phyloP scores from a whole-genome alignment of 2,888 invertebrate species.

The Erebia palarica region DNA sequence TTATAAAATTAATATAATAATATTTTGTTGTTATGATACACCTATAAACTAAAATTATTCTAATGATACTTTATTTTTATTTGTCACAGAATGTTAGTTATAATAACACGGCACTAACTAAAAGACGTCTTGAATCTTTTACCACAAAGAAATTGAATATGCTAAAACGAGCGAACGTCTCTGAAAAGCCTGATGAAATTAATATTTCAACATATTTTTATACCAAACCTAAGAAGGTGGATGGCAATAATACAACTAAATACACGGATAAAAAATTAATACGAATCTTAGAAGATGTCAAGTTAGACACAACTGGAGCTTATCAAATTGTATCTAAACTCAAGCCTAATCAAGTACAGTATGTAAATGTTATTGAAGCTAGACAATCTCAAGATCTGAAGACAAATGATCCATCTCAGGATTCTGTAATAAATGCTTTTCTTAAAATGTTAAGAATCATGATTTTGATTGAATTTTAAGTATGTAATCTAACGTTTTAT shows the following conservation, averaged over 20 bases:
- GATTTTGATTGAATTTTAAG: background rate
- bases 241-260: constrained; percentile 40
- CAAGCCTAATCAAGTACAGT: constrained; percentile 52
- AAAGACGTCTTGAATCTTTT: constrained; percentile 37
- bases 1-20: background rate
- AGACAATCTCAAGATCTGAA: constrained; percentile 19
- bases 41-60: too few species aligned
- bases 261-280: constrained; percentile 66
- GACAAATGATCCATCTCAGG: constrained; percentile 10
- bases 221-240: constrained; percentile 41
- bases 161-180: background rate
- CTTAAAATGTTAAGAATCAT: background rate
- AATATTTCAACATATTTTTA: constrained; percentile 53
- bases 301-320: constrained; percentile 55
- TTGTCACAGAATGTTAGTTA: constrained; percentile 45
- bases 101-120: constrained; percentile 18
- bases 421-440: constrained; percentile 20
- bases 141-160: constrained; percentile 35
- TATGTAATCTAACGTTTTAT: background rate
- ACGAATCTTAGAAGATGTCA: constrained; percentile 66
- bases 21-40: too few species aligned
- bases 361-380: constrained; percentile 50
- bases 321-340: constrained; percentile 58
- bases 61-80: background rate
- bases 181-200: constrained; percentile 42